These are phyloP conservation scores for Xestobium rufovillosum DNA, from an alignment of 2,888 invertebrate species.

Conservation along the genomic window DNA sequence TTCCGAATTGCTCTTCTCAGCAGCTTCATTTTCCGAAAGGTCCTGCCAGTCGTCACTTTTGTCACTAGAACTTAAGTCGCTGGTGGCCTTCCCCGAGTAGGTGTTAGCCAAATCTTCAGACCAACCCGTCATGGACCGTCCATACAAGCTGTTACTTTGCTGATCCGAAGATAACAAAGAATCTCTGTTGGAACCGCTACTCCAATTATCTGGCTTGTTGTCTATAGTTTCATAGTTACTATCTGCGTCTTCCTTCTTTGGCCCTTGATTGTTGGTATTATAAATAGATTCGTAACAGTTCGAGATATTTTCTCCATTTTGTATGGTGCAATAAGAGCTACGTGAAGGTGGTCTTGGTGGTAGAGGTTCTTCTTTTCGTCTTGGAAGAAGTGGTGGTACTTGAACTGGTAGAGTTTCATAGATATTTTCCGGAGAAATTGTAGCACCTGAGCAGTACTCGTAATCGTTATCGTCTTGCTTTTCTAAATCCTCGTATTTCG, in stretches of 20 bases:
- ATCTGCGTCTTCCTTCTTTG: not conserved
- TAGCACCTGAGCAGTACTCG: slow-evolving; percentile 45
- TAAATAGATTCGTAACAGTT: slow-evolving; percentile 54
- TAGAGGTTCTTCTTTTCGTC: slow-evolving; percentile 46
- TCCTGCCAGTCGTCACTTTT: slow-evolving; percentile 63
- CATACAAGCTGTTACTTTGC: slow-evolving; percentile 55
- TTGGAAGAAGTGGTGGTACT: slow-evolving; percentile 27
- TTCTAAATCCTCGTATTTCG: slow-evolving; percentile 8
- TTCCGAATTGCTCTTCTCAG: slow-evolving; percentile 44
- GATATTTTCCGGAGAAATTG: slow-evolving; percentile 47
- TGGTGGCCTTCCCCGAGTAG: slow-evolving; percentile 46
- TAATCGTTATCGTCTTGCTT: slow-evolving; percentile 44
- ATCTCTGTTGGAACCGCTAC: slow-evolving; percentile 33
- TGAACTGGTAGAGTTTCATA: slow-evolving; percentile 46
- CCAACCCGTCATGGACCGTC: slow-evolving; percentile 41
- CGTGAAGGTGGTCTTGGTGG: slow-evolving; percentile 46
- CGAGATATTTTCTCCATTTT: slow-evolving; percentile 48
- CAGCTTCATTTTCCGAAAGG: slow-evolving; percentile 51
- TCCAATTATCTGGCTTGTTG: not conserved
- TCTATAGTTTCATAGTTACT: slow-evolving; percentile 3
- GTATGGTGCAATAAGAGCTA: slow-evolving; percentile 58
- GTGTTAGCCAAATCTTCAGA: slow-evolving; percentile 23
- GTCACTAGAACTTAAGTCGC: slow-evolving; percentile 53
- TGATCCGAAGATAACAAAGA: slow-evolving; percentile 53
- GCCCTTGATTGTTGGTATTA: slow-evolving; percentile 23